Base-by-base conservation (phyloP, 2,797 vertebrate species). In the Carcharodon carcharias region DNA sequence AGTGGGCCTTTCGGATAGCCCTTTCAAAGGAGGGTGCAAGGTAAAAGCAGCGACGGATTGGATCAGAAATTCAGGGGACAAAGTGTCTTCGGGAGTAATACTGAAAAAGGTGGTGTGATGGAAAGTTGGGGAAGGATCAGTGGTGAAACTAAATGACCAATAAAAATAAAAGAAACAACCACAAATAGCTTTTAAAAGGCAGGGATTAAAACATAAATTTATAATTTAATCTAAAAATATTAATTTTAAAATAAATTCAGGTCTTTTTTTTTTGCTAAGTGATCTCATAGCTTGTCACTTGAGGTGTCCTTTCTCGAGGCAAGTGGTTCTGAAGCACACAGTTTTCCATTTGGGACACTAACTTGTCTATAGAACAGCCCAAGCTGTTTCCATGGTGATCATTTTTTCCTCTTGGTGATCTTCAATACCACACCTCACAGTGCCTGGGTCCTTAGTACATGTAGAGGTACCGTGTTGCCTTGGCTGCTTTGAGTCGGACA, bases 241-340 rank as follows among this genome's bases (percentile, higher is more conserved):
- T 63, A 91, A 67, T 91, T 93, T 93, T 65, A 63, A 67, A n/a
- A 93, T 65, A 93, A 65, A 67, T 93, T 67, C 91, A 77, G 50
- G 56, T 95, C 12, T 31, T 77, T 6, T 92, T 95, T 56, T 92
- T 95, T 56, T 26, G 16, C 11, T 31, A 92, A 95, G 28, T 8
- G 94, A 21, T 95, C 40, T 71, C 54, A 45, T 40, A 94, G 92
- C 9, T n/a, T 95, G 26, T 95, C 54, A 50, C 31, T 28, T 50
- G 94, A 56, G 5, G 45, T 35, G 5, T 73, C 67, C 94, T 95
- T 95, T 16, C 18, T 14, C 45, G 50, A 73, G 50, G 58, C 50
- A 73, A 73, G 67, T 18, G 18, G 40, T 54, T 56, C 31, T 12
- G 31, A 95, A 67, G 18, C 63, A 45, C 6, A 11, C 35, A 67